phyloP scores from a whole-genome alignment of 92 coral and sea anemone genomes.

The Meandrina meandrites region DNA sequence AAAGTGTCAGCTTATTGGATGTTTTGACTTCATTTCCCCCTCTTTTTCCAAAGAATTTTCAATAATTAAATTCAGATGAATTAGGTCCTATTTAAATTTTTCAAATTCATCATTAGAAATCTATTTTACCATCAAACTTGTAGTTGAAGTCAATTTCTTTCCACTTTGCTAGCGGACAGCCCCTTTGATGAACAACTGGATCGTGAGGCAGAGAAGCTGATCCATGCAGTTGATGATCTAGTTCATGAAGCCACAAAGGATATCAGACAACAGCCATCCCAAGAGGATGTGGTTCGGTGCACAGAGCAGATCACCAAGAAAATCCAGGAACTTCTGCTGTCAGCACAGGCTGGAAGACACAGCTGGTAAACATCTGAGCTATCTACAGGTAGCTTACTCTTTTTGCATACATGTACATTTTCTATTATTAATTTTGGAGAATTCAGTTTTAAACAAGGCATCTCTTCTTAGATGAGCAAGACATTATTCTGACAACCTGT shows the following conservation, averaged over 20 bases:
- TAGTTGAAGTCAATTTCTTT: neutral
- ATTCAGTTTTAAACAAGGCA: neutral
- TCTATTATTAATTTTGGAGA: neutral
- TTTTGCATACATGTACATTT: neutral
- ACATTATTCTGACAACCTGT: too few species aligned
- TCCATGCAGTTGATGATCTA: slow-evolving; percentile 82
- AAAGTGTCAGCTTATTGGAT: too few species aligned
- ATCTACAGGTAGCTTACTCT: too few species aligned
- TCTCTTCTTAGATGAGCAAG: neutral
- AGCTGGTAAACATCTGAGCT: slow-evolving; percentile 67
- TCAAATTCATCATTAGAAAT: too few species aligned
- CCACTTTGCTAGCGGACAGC: slow-evolving; percentile 22
- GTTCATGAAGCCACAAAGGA: slow-evolving; percentile 76
- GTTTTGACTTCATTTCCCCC: too few species aligned
- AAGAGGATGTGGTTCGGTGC: slow-evolving; percentile 93
- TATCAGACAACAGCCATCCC: slow-evolving; percentile 70
- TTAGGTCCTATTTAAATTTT: too few species aligned
- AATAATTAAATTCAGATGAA: too few species aligned
- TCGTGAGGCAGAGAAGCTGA: slow-evolving; percentile 86
- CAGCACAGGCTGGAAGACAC: slow-evolving; percentile 98
- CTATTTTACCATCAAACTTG: too few species aligned
- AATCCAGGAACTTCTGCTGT: slow-evolving; percentile 89
- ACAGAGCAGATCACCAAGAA: slow-evolving; percentile 98
- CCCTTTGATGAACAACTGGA: slow-evolving; percentile 83
- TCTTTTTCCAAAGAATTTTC: too few species aligned